Evolutionary conservation across 2,113 vertebrate genomes (phyloP).

Genomic region (Mormoops blainvillei): DNA sequence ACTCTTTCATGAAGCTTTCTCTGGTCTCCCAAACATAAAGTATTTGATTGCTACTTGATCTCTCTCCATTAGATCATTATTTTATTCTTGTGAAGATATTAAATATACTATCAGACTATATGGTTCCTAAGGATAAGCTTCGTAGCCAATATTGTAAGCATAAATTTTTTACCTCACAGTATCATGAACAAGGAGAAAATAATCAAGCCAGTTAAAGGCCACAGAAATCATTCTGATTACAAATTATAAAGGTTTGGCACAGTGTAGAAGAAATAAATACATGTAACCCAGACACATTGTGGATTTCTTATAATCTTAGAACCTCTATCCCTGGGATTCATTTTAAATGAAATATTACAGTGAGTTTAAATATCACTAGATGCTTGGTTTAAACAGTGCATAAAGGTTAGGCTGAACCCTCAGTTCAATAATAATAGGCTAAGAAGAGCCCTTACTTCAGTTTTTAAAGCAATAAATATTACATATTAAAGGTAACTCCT

Average conservation of each 20-base stretch:
- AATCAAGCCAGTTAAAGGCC: conserved; percentile 23
- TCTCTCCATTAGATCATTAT: background rate
- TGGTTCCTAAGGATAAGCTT: background rate
- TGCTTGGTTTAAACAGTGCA: background rate
- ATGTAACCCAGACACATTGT: background rate
- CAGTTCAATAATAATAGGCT: conserved; percentile 17
- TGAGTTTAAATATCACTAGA: conserved; percentile 3
- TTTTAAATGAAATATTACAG: conserved; percentile 38
- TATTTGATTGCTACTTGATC: background rate
- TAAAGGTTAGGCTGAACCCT: conserved; percentile 22
- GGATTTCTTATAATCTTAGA: background rate
- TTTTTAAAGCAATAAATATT: conserved; percentile 37
- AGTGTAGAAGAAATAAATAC: background rate
- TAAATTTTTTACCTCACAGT: background rate
- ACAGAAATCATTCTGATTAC: conserved; percentile 15
- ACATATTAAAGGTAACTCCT: background rate
- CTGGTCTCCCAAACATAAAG: background rate
- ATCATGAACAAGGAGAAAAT: background rate
- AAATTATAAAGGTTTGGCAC: background rate
- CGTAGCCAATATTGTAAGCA: background rate
- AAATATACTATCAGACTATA: background rate
- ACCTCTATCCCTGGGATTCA: background rate
- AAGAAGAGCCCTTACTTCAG: background rate
- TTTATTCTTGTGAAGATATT: background rate
- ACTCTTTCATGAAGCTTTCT: background rate